Evolutionary conservation across 2,888 invertebrate genomes (phyloP).

Genomic region (Drosophila sordidula): DNA sequence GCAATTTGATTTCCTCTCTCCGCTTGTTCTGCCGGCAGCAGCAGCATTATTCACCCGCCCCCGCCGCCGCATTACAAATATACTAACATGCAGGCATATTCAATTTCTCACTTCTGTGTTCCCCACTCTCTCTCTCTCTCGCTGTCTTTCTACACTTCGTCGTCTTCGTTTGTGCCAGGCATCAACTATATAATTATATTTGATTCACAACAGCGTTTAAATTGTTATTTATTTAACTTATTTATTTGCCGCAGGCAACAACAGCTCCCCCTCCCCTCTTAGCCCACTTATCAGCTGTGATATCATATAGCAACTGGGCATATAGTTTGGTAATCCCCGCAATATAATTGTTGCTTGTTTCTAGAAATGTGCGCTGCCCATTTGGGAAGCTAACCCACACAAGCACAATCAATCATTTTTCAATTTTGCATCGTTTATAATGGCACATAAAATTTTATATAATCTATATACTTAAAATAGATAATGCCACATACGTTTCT

Average conservation of each 20-base stretch:
- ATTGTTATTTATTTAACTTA: constrained; percentile 51
- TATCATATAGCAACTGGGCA: constrained; percentile 3
- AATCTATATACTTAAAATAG: too few species aligned
- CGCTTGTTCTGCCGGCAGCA: constrained; percentile 25
- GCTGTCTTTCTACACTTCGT: constrained; percentile 11
- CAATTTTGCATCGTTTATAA: too few species aligned
- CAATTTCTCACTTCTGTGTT: constrained; percentile 35
- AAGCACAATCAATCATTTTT: too few species aligned
- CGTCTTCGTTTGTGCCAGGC: constrained; percentile 20
- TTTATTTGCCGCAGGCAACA: constrained; percentile 21
- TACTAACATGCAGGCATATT: constrained; percentile 50
- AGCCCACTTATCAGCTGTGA: constrained; percentile 8
- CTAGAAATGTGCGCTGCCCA: constrained; percentile 12
- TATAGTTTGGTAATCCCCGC: constrained; percentile 11
- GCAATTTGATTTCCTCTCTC: constrained; percentile 33
- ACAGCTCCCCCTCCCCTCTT: neutral
- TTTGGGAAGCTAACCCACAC: neutral
- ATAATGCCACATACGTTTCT: too few species aligned
- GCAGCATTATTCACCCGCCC: constrained; percentile 13
- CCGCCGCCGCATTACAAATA: constrained; percentile 10
- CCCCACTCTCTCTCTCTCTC: constrained; percentile 12
- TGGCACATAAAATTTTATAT: too few species aligned
- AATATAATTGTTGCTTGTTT: constrained; percentile 19
- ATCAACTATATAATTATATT: constrained; percentile 42
- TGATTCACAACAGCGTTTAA: constrained; percentile 42